A percentile compares a stretch with the other conserved stretches of the same genome.
phyloP scores from a whole-genome alignment of 2,888 invertebrate species.

The Megastigmus dorsalis region DNA sequence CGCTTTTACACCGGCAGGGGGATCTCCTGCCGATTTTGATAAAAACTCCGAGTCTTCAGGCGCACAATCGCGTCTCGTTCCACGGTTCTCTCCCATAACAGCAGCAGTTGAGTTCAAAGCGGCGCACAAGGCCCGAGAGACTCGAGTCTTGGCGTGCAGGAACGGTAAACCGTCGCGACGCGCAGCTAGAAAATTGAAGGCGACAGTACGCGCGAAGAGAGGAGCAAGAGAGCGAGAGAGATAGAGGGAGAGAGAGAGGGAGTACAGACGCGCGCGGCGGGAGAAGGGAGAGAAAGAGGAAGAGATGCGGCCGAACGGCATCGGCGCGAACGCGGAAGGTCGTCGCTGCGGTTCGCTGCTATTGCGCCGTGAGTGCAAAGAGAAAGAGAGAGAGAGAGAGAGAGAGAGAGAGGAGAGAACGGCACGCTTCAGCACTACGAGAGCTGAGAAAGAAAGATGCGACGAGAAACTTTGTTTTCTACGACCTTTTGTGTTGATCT shows the following conservation, averaged over 20 bases:
- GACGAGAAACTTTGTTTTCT: too few relatives aligned
- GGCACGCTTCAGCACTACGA: too few relatives aligned
- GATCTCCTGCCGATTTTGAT: too few relatives aligned
- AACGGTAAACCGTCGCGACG: conserved; percentile 55
- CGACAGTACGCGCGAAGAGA: conserved; percentile 44
- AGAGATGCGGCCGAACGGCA: conserved; percentile 56
- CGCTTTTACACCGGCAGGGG: too few relatives aligned
- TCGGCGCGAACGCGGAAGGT: conserved; percentile 49
- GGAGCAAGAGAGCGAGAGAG: background rate
- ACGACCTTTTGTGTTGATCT: too few relatives aligned
- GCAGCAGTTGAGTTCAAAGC: conserved; percentile 33
- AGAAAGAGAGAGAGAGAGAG: background rate
- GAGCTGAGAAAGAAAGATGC: too few relatives aligned
- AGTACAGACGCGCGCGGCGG: conserved; percentile 35
- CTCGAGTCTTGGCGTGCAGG: conserved; percentile 10
- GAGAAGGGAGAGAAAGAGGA: background rate
- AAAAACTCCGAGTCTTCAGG: too few relatives aligned
- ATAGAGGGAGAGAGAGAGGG: background rate
- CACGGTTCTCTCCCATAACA: background rate
- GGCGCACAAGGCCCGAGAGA: conserved; percentile 31
- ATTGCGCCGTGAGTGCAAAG: background rate
- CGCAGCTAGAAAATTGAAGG: conserved; percentile 50
- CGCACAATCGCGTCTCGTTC: too few relatives aligned
- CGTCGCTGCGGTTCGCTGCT: conserved; percentile 26
- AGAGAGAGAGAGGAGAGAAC: background rate